Conservation (phyloP, 2,113 vertebrate genomes). For the Seriola rivoliana region DNA sequence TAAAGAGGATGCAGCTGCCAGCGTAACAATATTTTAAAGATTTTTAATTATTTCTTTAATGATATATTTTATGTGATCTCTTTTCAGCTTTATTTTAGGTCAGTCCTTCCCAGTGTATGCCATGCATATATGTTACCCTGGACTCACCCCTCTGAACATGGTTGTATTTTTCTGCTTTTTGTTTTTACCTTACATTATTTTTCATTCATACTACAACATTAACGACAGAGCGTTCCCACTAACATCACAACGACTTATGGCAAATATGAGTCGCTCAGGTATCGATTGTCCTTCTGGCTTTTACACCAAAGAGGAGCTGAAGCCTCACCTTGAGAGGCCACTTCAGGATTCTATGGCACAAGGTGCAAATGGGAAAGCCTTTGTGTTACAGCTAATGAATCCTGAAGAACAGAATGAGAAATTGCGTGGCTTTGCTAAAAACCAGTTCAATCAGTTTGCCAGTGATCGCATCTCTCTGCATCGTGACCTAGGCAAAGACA, state of each 20-base stretch:
- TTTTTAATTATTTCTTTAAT: neutral
- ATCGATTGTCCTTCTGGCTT: slow-evolving; percentile 83
- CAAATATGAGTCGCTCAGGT: slow-evolving; percentile 51
- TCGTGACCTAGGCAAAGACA: slow-evolving; percentile 87
- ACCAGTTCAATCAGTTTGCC: slow-evolving; percentile 91
- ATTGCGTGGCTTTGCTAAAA: slow-evolving; percentile 83
- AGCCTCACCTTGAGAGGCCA: slow-evolving; percentile 84
- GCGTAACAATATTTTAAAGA: too few species aligned
- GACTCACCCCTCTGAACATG: slow-evolving; percentile 76
- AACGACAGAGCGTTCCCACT: slow-evolving; percentile 22
- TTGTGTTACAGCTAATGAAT: slow-evolving; percentile 79
- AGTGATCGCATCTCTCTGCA: slow-evolving; percentile 90
- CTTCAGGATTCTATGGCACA: slow-evolving; percentile 84
- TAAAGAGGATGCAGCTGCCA: too few species aligned
- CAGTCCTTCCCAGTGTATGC: neutral
- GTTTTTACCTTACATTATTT: slow-evolving; percentile 81
- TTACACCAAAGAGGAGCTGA: slow-evolving; percentile 86
- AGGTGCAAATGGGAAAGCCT: slow-evolving; percentile 86
- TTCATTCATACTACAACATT: slow-evolving; percentile 65
- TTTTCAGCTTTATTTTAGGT: slow-evolving; percentile 11
- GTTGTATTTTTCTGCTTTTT: slow-evolving; percentile 77
- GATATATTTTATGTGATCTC: neutral
- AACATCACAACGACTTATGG: slow-evolving; percentile 72
- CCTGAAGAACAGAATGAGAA: slow-evolving; percentile 82
- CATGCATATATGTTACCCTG: slow-evolving; percentile 75